A percentile compares a stretch with the other conserved stretches of the same genome.
phyloP scores from a whole-genome alignment of 2,888 invertebrate species.

The Stenolophus ochropezus region DNA sequence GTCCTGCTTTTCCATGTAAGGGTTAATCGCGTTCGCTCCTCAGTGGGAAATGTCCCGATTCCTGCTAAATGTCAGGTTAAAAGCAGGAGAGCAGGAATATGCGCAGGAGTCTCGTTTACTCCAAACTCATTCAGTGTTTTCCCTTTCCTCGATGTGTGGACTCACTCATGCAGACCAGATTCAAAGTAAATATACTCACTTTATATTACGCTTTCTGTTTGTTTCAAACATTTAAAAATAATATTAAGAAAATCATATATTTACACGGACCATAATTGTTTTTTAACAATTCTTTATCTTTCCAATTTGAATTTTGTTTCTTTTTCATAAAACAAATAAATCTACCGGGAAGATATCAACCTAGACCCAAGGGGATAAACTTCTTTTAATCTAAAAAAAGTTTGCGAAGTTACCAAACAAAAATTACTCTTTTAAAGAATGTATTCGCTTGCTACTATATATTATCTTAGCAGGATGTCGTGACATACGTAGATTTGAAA shows the following conservation, averaged over 20 bases:
- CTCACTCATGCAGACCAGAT: conserved; percentile 13
- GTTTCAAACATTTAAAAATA: background rate
- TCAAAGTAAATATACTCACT: conserved; percentile 32
- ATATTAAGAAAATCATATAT: background rate
- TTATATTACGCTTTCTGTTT: conserved; percentile 26
- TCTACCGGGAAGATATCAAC: background rate
- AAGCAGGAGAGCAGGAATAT: conserved; percentile 5
- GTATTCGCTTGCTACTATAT: background rate
- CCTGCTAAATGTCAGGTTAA: background rate
- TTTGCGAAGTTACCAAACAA: background rate
- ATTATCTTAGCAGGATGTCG: background rate
- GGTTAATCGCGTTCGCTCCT: conserved; percentile 5
- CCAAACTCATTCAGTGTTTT: conserved; percentile 27
- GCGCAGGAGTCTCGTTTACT: conserved; percentile 24
- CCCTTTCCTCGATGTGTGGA: background rate
- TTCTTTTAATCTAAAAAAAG: conserved; percentile 3
- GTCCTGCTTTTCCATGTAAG: background rate
- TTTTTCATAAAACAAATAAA: background rate
- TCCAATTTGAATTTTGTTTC: background rate
- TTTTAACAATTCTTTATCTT: background rate
- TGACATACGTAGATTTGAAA: background rate
- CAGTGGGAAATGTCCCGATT: background rate
- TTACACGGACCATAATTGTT: background rate
- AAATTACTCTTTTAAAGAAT: background rate
- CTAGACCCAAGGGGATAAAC: background rate